Evolutionary conservation across 2,113 vertebrate species (phyloP), one percentile per base, ranked within the genome.

Genomic region (Euleptes europaea): DNA sequence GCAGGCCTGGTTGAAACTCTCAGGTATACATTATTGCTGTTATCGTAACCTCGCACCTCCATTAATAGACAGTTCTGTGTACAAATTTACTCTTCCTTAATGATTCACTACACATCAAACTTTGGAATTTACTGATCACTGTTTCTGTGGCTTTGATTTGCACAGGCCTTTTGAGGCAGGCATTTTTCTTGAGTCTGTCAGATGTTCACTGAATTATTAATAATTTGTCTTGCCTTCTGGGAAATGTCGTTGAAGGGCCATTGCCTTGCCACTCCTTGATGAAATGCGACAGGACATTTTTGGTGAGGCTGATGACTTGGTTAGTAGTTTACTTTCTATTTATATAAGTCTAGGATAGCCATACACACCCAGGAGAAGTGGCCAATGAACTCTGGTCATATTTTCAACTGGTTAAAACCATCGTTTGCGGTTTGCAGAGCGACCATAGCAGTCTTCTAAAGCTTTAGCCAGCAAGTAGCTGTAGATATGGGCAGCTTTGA

Each of bases 191-290:
- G 17, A 44, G 40, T 42, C 42, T 74, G 42, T 74, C 28, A 47
- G 83, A 42, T 65, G n/a, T 77, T 83, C 63, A 35, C 67, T 83
- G 54, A 49, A 31, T 83, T 78, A 70, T 2, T 9, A 65, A 73
- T 79, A 26, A 91, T 89, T 84, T 92, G 42, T 87, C 78, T 70
- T 33, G 31, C 23, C 69, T 78, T 86, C 63, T 89, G 38, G 54
- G 76, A 88, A 85, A 86, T 21, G 31, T 14, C 42, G 74, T 26
- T 85, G 21, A 33, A 81, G 57, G 5, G 90, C 69, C 54, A 79
- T 65, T 82, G 60, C 33, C 72, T 38, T 15, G 31, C 10, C n/a
- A 63, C 23, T 31, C n/a, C 15, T 38, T 1, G 0, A 78, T 80
- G n/a, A 12, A 80, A 83, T 73, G 75, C 82, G 69, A 66, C 71